A percentile compares a stretch with the other conserved stretches of the same genome.
Conservation (phyloP, 1,140 invertebrate genomes). For the Coenobita brevimanus region DNA sequence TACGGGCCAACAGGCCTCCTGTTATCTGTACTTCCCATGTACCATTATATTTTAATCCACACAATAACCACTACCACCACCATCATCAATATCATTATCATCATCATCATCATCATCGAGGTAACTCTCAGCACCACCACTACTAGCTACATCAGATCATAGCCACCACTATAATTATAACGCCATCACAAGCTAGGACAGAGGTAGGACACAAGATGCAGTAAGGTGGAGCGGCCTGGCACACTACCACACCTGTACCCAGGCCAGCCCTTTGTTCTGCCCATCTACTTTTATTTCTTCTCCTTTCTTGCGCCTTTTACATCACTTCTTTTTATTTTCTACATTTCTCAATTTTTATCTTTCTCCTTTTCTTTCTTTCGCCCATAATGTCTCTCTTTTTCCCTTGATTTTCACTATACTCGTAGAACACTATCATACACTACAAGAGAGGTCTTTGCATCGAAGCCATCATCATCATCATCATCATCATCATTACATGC, state of each 20-base stretch:
- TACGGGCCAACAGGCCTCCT: too few relatives aligned
- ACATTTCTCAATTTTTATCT: neutral
- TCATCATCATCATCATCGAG: neutral
- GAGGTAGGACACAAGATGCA: too few relatives aligned
- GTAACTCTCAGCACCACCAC: neutral
- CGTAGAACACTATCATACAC: neutral
- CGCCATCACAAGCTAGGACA: too few relatives aligned
- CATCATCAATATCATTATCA: neutral
- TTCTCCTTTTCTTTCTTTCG: neutral
- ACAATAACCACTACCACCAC: neutral
- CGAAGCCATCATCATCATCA: neutral
- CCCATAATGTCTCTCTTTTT: neutral
- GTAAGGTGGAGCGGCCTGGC: too few relatives aligned
- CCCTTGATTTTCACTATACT: neutral
- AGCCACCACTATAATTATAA: neutral
- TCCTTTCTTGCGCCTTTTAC: too few relatives aligned
- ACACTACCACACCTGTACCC: too few relatives aligned
- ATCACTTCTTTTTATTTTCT: too few relatives aligned
- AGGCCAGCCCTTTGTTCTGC: too few relatives aligned
- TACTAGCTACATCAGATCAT: too few relatives aligned
- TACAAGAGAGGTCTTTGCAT: neutral
- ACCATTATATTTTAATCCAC: too few relatives aligned
- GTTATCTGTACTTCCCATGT: too few relatives aligned
- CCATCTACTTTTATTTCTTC: too few relatives aligned
- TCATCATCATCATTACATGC: neutral